These are phyloP conservation scores for Anolis sagrei DNA, from an alignment of 2,113 vertebrate genomes.

Conservation along the genomic window DNA sequence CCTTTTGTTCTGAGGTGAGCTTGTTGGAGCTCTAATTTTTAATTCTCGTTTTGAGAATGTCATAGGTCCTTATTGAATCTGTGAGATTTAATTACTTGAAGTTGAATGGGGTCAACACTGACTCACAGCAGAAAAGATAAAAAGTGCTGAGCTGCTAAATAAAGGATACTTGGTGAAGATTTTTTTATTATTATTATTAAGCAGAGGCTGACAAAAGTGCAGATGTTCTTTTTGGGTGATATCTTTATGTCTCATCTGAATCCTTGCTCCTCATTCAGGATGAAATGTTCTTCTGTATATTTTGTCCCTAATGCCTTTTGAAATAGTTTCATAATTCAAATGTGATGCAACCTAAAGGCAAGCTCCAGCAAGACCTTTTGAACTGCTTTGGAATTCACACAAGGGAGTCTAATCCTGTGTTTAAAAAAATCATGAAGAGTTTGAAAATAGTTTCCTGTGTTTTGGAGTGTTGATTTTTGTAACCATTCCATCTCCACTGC, in stretches of 20 bases:
- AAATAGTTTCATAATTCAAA: slow-evolving; percentile 37
- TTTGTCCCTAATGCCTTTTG: slow-evolving; percentile 35
- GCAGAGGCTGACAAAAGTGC: slow-evolving; percentile 42
- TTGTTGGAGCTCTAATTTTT: slow-evolving; percentile 52
- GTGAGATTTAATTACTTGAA: slow-evolving; percentile 63
- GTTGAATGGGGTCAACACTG: slow-evolving; percentile 52
- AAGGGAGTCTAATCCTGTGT: not conserved
- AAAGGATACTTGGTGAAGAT: slow-evolving; percentile 46
- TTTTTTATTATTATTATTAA: slow-evolving; percentile 47
- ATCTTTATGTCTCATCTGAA: slow-evolving; percentile 52
- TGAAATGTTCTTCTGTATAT: slow-evolving; percentile 46
- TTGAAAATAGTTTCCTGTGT: not conserved
- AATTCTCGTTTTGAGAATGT: slow-evolving; percentile 57
- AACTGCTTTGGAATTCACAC: slow-evolving; percentile 30
- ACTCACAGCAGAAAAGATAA: slow-evolving; percentile 44
- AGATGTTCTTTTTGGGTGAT: slow-evolving; percentile 38
- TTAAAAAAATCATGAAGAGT: not conserved
- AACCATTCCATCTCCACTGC: not conserved
- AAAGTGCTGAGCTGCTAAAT: slow-evolving; percentile 47
- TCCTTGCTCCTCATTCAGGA: slow-evolving; percentile 38
- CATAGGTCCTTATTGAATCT: slow-evolving; percentile 46
- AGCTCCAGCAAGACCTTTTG: slow-evolving; percentile 15
- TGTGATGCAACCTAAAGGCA: not conserved
- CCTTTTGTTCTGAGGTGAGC: slow-evolving; percentile 28
- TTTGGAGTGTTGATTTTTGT: not conserved